Conservation (phyloP, 2,797 vertebrate genomes). For the Chaetodon trifasciatus region DNA sequence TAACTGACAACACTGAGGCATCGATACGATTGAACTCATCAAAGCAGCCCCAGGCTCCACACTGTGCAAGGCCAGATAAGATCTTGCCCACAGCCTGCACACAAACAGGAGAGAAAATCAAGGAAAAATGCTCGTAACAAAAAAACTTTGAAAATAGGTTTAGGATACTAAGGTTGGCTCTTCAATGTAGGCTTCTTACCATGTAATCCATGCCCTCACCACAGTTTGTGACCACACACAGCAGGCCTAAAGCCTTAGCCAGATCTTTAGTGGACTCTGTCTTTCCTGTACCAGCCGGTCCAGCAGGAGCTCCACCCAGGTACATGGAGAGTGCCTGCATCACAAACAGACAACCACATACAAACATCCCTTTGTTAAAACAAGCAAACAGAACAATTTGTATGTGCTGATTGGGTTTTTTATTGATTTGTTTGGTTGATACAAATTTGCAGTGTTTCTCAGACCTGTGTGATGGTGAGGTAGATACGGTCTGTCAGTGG, state of each 20-base stretch:
- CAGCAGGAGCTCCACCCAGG: constrained; percentile 95
- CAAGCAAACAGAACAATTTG: background rate
- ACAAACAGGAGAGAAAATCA: constrained; percentile 23
- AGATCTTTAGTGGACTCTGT: constrained; percentile 98
- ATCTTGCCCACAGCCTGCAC: constrained; percentile 96
- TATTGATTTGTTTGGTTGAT: background rate
- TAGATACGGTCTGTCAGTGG: constrained; percentile 97
- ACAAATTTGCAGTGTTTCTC: background rate
- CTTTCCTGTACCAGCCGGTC: constrained; percentile 97
- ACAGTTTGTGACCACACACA: constrained; percentile 98
- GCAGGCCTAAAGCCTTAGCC: constrained; percentile 95
- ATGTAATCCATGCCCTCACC: constrained; percentile 99
- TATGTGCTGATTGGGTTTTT: background rate
- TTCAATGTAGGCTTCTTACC: constrained; percentile 79
- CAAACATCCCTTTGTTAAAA: background rate
- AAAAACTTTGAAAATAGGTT: background rate
- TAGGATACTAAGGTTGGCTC: background rate
- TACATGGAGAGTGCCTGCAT: constrained; percentile 98
- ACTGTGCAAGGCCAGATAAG: constrained; percentile 95
- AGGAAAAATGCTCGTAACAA: background rate
- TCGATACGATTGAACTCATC: constrained; percentile 99
- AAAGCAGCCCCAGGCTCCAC: constrained; percentile 98
- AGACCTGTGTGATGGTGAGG: constrained; percentile 96
- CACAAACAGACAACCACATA: constrained; percentile 38
- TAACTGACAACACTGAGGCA: constrained; percentile 96